Evolutionary conservation across 2,888 invertebrate genomes (phyloP).

Genomic region (Agonopterix arenella): DNA sequence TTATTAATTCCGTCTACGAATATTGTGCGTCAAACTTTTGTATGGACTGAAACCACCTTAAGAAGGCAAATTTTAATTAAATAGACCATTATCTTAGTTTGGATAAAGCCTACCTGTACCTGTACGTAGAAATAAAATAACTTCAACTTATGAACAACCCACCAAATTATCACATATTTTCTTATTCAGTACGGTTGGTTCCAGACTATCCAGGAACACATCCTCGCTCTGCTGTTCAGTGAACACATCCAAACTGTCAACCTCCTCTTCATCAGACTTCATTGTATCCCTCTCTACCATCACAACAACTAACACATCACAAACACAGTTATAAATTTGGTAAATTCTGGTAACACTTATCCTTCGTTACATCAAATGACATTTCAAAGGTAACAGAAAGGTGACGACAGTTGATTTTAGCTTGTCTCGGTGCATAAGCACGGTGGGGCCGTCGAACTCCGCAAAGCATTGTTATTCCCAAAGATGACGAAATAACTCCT

Average conservation of each 20-base stretch:
- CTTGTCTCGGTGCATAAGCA: constrained; percentile 51
- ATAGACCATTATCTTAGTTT: too few species aligned
- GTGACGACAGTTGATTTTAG: constrained; percentile 23
- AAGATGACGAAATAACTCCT: constrained; percentile 55
- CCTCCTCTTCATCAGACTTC: constrained; percentile 52
- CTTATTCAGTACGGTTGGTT: constrained; percentile 46
- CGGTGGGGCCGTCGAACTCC: constrained; percentile 62
- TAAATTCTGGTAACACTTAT: background rate
- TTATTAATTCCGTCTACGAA: too few species aligned
- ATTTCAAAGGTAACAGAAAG: constrained; percentile 41
- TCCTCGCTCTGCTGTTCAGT: constrained; percentile 37
- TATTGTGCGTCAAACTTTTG: too few species aligned
- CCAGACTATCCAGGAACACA: constrained; percentile 60
- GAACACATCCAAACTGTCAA: constrained; percentile 62
- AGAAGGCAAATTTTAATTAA: too few species aligned
- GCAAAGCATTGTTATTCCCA: constrained; percentile 61
- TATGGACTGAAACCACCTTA: too few species aligned
- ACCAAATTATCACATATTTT: constrained; percentile 41
- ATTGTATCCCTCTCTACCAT: constrained; percentile 59
- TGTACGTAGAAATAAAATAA: too few species aligned
- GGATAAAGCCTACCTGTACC: too few species aligned
- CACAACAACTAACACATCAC: constrained; percentile 17
- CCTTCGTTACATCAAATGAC: constrained; percentile 28
- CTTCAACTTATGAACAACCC: constrained; percentile 19
- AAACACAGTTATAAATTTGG: background rate